These are phyloP conservation scores for Eulemur coronatus DNA, from an alignment of 2,797 vertebrate genomes.

Conservation along the genomic window DNA sequence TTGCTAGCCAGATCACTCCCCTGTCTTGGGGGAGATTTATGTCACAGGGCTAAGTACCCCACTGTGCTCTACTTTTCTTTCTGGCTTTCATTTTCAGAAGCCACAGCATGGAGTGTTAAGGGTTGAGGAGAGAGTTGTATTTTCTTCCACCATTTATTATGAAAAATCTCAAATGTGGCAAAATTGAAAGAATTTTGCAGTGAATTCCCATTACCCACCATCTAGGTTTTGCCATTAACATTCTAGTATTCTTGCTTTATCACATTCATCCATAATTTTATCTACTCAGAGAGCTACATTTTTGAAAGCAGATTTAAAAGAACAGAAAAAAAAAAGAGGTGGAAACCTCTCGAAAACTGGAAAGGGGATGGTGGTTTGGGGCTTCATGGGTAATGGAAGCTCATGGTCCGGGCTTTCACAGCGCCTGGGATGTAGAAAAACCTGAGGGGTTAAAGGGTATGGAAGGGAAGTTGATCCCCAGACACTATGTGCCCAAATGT, in stretches of 20 bases:
- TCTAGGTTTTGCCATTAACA: slow-evolving; percentile 35
- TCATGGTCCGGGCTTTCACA: not conserved
- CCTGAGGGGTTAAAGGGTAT: not conserved
- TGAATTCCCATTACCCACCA: slow-evolving; percentile 12
- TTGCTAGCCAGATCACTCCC: slow-evolving; percentile 24
- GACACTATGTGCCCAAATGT: not conserved
- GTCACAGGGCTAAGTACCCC: not conserved
- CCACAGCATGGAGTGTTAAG: not conserved
- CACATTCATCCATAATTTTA: not conserved
- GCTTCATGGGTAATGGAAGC: not conserved
- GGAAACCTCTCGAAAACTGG: not conserved
- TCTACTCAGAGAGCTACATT: not conserved
- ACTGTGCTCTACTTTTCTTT: slow-evolving; percentile 24
- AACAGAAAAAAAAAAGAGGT: slow-evolving; percentile 39
- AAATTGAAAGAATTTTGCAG: slow-evolving; percentile 45
- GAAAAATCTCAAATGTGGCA: slow-evolving; percentile 45
- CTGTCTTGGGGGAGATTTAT: slow-evolving; percentile 46
- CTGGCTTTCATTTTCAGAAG: slow-evolving; percentile 31
- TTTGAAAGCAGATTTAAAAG: slow-evolving; percentile 12
- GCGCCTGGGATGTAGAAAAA: not conserved
- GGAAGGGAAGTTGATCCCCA: not conserved
- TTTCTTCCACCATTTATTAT: slow-evolving; percentile 26
- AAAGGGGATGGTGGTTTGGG: not conserved
- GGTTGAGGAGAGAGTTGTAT: not conserved
- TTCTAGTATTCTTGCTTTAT: slow-evolving; percentile 7